Conservation (phyloP, 1,140 invertebrate genomes). For the Euschistus heros region DNA sequence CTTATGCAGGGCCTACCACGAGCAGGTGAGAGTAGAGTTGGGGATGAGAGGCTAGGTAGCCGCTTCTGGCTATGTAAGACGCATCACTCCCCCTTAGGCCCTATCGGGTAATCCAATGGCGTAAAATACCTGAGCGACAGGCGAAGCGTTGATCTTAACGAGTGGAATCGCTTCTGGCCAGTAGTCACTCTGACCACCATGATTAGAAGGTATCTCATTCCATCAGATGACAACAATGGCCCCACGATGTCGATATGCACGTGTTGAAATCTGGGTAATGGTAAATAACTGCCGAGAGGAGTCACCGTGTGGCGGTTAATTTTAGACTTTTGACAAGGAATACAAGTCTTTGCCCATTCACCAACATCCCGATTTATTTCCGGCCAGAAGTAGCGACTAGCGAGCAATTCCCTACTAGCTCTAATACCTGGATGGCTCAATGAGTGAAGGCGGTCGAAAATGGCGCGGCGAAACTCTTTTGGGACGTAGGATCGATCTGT, state of each 20-base stretch:
- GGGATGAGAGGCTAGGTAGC: no score
- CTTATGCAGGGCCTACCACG: no score
- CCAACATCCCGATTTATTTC: conserved; percentile 32
- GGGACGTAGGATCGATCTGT: no score
- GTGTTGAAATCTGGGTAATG: conserved; percentile 28
- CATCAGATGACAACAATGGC: no score
- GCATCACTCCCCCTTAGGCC: no score
- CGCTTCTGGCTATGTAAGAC: no score
- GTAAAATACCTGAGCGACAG: conserved; percentile 28
- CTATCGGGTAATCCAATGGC: no score
- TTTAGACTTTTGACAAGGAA: conserved; percentile 30
- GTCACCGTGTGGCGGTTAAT: conserved; percentile 28
- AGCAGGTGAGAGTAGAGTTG: no score
- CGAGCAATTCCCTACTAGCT: neutral
- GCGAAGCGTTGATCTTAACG: conserved; percentile 29
- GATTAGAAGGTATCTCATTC: no score
- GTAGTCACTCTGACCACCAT: conserved; percentile 31
- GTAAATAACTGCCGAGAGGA: conserved; percentile 28
- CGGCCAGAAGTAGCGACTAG: no score
- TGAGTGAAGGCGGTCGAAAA: neutral
- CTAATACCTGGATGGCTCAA: neutral
- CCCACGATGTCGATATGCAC: conserved; percentile 32
- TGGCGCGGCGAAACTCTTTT: no score
- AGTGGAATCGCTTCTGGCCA: conserved; percentile 31
- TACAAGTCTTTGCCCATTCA: conserved; percentile 30